Percentiles rank a stretch among this genome's conserved stretches.
Evolutionary conservation across 2,888 invertebrate species (phyloP).

Genomic region (Orthosia gothica): DNA sequence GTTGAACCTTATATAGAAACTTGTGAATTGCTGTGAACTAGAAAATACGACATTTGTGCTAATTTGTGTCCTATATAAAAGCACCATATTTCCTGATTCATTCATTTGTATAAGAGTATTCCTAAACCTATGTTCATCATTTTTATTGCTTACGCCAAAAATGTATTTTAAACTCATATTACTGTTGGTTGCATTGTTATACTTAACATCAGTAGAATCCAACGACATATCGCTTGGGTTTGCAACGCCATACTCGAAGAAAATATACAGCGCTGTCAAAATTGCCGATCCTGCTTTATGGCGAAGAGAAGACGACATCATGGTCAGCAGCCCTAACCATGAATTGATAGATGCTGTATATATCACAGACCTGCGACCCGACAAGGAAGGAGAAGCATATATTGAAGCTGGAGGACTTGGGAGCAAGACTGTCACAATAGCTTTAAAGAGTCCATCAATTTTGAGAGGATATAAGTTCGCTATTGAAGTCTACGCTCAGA

Average conservation of each 20-base stretch:
- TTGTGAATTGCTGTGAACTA: constrained; percentile 51
- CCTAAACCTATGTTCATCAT: background rate
- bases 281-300: constrained; percentile 84
- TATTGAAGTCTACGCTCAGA: constrained; percentile 82
- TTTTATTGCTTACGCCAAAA: background rate
- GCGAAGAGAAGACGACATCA: constrained; percentile 82
- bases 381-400: constrained; percentile 83
- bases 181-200: constrained; percentile 9
- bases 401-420: constrained; percentile 85
- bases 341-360: constrained; percentile 82
- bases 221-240: constrained; percentile 61
- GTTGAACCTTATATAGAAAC: constrained; percentile 48
- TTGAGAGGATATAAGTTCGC: constrained; percentile 85
- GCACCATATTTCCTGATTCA: constrained; percentile 6
- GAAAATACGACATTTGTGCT: constrained; percentile 45
- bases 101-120: constrained; percentile 43
- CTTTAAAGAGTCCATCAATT: constrained; percentile 82
- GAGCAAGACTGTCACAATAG: constrained; percentile 81
- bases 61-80: constrained; percentile 57
- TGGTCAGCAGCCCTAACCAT: constrained; percentile 76
- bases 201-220: constrained; percentile 43
- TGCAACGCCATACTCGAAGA: constrained; percentile 73
- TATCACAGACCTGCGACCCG: constrained; percentile 83
- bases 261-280: constrained; percentile 81
- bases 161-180: constrained; percentile 31